Conservation (phyloP, 23 tunicate species). For the Trididemnum miniatum region DNA sequence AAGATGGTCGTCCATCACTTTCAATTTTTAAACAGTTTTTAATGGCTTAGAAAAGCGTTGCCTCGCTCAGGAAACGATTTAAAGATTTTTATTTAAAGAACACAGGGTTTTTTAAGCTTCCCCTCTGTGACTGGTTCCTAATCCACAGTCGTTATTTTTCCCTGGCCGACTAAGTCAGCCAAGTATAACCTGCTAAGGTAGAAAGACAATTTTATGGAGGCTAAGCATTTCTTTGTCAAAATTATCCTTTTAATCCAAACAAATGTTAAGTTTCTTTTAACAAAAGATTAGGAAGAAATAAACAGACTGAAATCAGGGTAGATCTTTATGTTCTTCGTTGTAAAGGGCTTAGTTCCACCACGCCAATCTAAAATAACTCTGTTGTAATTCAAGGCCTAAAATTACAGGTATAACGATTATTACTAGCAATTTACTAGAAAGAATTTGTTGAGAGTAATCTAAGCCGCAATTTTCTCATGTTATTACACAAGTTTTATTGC, state of each 20-base stretch:
- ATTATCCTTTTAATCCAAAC: not conserved
- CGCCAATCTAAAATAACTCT: not conserved
- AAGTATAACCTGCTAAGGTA: not conserved
- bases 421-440: not conserved
- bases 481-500: not conserved
- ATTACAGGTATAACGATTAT: not conserved
- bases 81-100: too few species aligned
- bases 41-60: too few species aligned
- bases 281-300: not conserved
- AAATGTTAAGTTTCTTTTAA: not conserved
- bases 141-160: too few species aligned
- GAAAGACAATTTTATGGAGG: not conserved
- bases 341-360: slow-evolving; percentile 4
- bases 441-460: not conserved
- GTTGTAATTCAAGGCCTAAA: not conserved
- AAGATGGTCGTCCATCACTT: too few species aligned
- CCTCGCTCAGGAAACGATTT: too few species aligned
- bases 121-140: too few species aligned
- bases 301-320: slow-evolving; percentile 14
- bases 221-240: not conserved
- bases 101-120: too few species aligned
- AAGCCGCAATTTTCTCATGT: not conserved
- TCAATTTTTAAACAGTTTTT: too few species aligned
- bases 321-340: not conserved
- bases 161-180: not conserved